A percentile compares a stretch with the other conserved stretches of the same genome.
Conservation (phyloP, 2,113 vertebrate genomes). For the Callospermophilus lateralis region DNA sequence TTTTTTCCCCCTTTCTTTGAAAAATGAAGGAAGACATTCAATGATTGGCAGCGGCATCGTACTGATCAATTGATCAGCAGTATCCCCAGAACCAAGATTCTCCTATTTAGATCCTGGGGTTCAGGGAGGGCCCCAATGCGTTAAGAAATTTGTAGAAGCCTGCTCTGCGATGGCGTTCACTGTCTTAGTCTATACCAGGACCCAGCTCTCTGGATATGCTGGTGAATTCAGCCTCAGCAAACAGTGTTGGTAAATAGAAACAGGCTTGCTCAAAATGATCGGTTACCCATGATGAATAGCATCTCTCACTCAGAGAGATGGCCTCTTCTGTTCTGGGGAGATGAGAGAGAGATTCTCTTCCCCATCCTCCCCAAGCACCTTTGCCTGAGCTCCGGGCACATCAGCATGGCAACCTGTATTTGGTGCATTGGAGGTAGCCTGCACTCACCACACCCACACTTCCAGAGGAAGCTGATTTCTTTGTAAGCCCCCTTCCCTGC, state of each 20-base stretch:
- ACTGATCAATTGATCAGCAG: constrained; percentile 8
- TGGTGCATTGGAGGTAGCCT: neutral
- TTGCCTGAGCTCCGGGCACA: neutral
- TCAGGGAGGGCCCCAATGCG: neutral
- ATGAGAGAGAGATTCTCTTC: neutral
- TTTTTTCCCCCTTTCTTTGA: constrained; percentile 59
- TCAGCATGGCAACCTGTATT: neutral
- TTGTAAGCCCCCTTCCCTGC: neutral
- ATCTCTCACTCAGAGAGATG: constrained; percentile 33
- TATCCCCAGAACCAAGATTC: neutral
- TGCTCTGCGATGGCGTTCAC: neutral
- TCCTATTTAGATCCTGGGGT: neutral
- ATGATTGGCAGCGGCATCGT: neutral
- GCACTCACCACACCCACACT: neutral
- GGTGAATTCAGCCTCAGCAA: neutral
- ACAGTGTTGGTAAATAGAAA: constrained; percentile 47
- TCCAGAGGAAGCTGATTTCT: neutral
- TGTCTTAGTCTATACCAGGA: neutral
- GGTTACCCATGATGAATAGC: constrained; percentile 64
- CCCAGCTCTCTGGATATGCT: neutral
- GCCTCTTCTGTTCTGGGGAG: constrained; percentile 70
- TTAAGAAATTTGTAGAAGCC: neutral
- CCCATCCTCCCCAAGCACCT: neutral
- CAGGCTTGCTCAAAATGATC: constrained; percentile 61
- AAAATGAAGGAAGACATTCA: constrained; percentile 50